These are phyloP conservation scores for Megaustenia siamemsis DNA, from an alignment of 2,888 invertebrate species.

Conservation along the genomic window DNA sequence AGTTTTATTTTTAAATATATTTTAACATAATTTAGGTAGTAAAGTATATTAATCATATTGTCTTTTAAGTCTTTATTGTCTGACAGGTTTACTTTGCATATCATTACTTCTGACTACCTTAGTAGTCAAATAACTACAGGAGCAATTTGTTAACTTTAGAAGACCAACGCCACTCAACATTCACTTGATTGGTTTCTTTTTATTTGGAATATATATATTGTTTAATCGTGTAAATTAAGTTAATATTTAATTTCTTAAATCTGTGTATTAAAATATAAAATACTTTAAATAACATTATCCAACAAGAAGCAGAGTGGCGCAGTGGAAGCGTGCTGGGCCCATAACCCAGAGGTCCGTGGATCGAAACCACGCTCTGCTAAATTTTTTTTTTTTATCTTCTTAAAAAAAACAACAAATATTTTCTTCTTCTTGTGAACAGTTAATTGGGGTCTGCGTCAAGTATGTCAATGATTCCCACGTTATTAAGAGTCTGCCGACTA, in stretches of 20 bases:
- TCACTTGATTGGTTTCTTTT: background rate
- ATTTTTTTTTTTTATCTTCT: too few species aligned
- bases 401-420: too few species aligned
- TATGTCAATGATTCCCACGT: too few species aligned
- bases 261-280: background rate
- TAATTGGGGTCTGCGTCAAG: too few species aligned
- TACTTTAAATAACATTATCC: background rate
- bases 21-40: background rate
- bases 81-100: background rate
- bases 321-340: too few species aligned
- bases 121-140: background rate
- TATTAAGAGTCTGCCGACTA: too few species aligned
- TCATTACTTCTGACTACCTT: background rate
- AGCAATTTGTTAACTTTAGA: background rate
- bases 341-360: too few species aligned
- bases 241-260: background rate
- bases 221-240: background rate
- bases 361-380: too few species aligned
- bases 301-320: conserved; percentile 24
- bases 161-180: background rate
- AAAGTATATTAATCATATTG: background rate
- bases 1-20: background rate
- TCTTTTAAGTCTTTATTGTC: background rate
- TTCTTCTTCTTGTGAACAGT: too few species aligned
- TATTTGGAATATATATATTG: background rate